Evolutionary conservation across 2,797 vertebrate genomes (phyloP).

Genomic region (Rhinatrema bivittatum): DNA sequence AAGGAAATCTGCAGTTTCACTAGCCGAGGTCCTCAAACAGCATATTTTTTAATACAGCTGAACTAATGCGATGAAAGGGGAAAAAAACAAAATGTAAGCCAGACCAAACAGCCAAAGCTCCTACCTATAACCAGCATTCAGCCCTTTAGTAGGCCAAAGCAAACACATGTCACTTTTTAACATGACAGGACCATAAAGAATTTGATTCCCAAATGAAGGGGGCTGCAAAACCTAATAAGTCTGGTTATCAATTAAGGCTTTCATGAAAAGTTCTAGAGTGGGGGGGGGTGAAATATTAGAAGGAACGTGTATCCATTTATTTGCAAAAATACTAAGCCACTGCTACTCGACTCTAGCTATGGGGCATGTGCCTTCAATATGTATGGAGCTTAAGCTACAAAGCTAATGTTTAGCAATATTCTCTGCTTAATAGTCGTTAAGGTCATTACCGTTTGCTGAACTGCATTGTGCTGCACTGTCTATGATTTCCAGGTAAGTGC

Average conservation of each 20-base stretch:
- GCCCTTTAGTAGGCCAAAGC: conserved; percentile 46
- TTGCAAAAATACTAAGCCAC: too few relatives aligned
- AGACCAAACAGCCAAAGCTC: conserved; percentile 54
- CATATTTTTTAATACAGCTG: conserved; percentile 36
- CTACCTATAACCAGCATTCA: conserved; percentile 50
- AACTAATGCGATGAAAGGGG: conserved; percentile 60
- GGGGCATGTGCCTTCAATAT: too few relatives aligned
- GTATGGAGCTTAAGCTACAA: too few relatives aligned
- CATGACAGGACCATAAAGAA: conserved; percentile 47
- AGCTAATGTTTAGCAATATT: too few relatives aligned
- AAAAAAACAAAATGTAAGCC: conserved; percentile 50
- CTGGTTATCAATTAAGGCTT: conserved; percentile 41
- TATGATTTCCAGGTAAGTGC: too few relatives aligned
- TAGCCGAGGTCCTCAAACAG: conserved; percentile 26
- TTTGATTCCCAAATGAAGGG: conserved; percentile 36
- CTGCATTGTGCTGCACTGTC: too few relatives aligned
- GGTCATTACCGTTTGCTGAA: too few relatives aligned
- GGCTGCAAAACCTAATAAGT: conserved; percentile 49
- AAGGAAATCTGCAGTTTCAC: conserved; percentile 16
- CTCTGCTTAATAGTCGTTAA: too few relatives aligned
- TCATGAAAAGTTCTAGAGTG: conserved; percentile 21
- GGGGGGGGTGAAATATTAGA: too few relatives aligned
- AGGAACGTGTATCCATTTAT: too few relatives aligned
- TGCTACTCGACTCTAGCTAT: too few relatives aligned
- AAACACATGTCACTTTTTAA: conserved; percentile 53